phyloP scores from a whole-genome alignment of 2,113 vertebrate genomes.

The Etia nguti region DNA sequence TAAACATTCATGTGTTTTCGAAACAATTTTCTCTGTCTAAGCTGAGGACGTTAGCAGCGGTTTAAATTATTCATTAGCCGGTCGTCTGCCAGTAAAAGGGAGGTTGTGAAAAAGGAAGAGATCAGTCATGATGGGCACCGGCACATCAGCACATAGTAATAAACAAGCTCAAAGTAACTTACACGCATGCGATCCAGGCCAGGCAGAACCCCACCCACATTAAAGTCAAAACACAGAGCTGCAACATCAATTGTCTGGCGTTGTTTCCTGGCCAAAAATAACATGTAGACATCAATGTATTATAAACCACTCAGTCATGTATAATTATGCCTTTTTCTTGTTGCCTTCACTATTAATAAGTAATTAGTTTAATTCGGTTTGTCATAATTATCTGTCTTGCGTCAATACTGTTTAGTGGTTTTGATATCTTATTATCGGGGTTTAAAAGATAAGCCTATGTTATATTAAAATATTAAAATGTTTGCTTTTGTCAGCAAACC shows the following conservation, averaged over 20 bases:
- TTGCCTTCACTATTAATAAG: neutral
- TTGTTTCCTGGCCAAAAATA: neutral
- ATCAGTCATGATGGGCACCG: slow-evolving; percentile 36
- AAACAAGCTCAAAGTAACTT: slow-evolving; percentile 12
- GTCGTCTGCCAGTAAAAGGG: slow-evolving; percentile 45
- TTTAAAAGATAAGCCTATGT: neutral
- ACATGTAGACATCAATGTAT: neutral
- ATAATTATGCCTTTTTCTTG: neutral
- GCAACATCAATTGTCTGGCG: neutral
- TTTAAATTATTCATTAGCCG: slow-evolving; percentile 66
- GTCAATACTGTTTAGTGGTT: neutral
- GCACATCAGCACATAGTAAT: slow-evolving; percentile 22
- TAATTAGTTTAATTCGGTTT: neutral
- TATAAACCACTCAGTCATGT: neutral
- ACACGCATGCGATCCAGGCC: neutral
- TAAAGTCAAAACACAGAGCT: neutral
- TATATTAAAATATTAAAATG: neutral
- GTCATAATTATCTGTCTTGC: neutral
- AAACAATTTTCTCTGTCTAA: slow-evolving; percentile 73
- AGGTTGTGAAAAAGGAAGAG: slow-evolving; percentile 38
- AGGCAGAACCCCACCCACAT: neutral
- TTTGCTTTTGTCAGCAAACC: neutral
- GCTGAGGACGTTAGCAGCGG: slow-evolving; percentile 58
- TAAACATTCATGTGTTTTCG: slow-evolving; percentile 72
- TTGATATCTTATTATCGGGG: neutral